Conservation (phyloP, 1,140 invertebrate genomes). For the Atta colombica region DNA sequence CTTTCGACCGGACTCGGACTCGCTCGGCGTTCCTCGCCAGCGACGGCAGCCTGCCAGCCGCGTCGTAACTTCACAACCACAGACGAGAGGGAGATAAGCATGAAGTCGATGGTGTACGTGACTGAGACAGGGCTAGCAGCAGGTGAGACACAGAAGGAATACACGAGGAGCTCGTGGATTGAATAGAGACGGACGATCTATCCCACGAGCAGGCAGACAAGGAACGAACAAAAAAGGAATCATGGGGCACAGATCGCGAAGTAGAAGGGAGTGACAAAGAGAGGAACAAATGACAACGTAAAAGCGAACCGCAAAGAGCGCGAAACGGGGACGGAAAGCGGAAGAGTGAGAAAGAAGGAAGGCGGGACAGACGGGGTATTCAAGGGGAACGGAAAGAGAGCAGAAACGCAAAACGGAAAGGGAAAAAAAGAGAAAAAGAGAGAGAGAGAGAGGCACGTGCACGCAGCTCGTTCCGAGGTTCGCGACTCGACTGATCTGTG, state of each 20-base stretch:
- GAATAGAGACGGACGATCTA: constrained; percentile 16
- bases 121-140: constrained; percentile 42
- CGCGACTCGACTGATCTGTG: constrained; percentile 77
- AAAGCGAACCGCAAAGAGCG: background rate
- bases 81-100: constrained; percentile 34
- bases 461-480: constrained; percentile 74
- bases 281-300: constrained; percentile 37
- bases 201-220: background rate
- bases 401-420: constrained; percentile 19
- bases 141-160: constrained; percentile 40
- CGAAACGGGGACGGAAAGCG: constrained; percentile 12
- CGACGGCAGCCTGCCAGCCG: constrained; percentile 13
- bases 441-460: constrained; percentile 43
- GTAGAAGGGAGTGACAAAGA: constrained; percentile 6
- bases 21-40: constrained; percentile 28
- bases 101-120: constrained; percentile 42
- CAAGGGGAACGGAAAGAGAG: constrained; percentile 17
- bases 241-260: background rate
- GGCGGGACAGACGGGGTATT: no score
- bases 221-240: background rate
- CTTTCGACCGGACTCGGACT: constrained; percentile 25
- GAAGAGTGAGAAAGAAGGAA: constrained; percentile 4
- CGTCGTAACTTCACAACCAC: constrained; percentile 33
- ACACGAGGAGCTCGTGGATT: background rate
- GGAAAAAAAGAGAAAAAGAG: constrained; percentile 35